Evolutionary conservation across 2,113 vertebrate genomes (phyloP), one percentile per base, ranked within the genome.

Genomic region (Neofelis nebulosa): DNA sequence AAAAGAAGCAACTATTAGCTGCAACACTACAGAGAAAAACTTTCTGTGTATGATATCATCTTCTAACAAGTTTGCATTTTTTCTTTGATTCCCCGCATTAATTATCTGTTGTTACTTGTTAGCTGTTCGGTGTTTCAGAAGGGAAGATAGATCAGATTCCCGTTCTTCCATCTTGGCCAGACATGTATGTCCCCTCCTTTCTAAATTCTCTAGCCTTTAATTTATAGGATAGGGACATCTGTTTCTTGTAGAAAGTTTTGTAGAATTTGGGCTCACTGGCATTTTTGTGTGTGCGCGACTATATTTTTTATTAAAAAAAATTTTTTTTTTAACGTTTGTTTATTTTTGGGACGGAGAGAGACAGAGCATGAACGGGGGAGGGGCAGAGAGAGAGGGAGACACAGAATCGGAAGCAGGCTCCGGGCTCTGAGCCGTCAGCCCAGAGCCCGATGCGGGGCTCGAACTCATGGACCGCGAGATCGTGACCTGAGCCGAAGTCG

Each of bases 271-370:
- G 31, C 3, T 65, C 52, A 80, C 11, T 69, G 23, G 38, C 11
- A 88, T 52, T 38, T 68, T 82, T 71, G 55, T 12, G 36, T 50
- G 33, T 74, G 31, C 8, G 11, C 63, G n/a, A 81, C 31, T 89
- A 45, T 13, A 88, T 93, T 96, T 76, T 76, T 88, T 71, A 65
- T n/a, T n/a, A n/a, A n/a, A n/a, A n/a, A n/a, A n/a, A n/a, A 38
- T 38, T 38, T 38, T 38, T 38, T 38, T 38, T 38, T 38, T 4
- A 38, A 38, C 4, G 38, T 38, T 38, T 38, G 4, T 38, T 38
- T 38, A 38, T 38, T 38, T 38, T 38, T 38, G 38, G 38, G 38
- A 38, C 4, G 4, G 38, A 38, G 38, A 38, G 38, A 38, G 38
- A 38, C 38, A 38, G 38, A 38, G 38, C 38, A 38, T 38, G 38